These are phyloP conservation scores for Cheilinus undulatus DNA, from an alignment of 2,113 vertebrate genomes.

Conservation along the genomic window DNA sequence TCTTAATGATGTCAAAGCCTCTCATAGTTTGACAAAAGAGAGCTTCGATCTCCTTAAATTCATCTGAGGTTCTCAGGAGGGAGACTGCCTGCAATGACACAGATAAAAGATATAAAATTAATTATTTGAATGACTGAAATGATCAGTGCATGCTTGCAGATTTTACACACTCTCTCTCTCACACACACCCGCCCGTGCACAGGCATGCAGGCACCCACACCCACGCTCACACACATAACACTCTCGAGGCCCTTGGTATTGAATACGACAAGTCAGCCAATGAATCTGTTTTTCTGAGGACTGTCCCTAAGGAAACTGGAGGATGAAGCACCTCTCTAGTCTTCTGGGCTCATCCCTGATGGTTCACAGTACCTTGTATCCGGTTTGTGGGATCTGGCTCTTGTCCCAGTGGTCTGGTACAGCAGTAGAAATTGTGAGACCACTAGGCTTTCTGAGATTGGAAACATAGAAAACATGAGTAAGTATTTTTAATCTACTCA, in stretches of 20 bases:
- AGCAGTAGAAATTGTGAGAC: slow-evolving; percentile 11
- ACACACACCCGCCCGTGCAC: too few relatives aligned
- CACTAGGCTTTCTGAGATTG: slow-evolving; percentile 50
- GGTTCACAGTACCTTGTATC: slow-evolving; percentile 71
- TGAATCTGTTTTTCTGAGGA: too few relatives aligned
- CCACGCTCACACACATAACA: too few relatives aligned
- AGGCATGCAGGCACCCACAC: too few relatives aligned
- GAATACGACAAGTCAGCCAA: too few relatives aligned
- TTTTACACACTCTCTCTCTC: too few relatives aligned
- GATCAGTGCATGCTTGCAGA: too few relatives aligned
- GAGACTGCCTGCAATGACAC: slow-evolving; percentile 60
- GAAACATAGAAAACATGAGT: neutral
- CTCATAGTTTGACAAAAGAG: slow-evolving; percentile 77
- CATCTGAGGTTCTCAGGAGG: slow-evolving; percentile 51
- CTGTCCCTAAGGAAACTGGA: too few relatives aligned
- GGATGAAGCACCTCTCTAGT: too few relatives aligned
- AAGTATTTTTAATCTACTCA: neutral
- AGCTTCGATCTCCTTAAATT: slow-evolving; percentile 66
- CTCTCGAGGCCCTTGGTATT: too few relatives aligned
- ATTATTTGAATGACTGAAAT: neutral
- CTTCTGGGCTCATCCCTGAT: too few relatives aligned
- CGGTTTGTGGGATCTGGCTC: slow-evolving; percentile 62
- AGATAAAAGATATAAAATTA: neutral
- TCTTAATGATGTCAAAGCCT: slow-evolving; percentile 56
- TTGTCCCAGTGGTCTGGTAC: slow-evolving; percentile 80